Percentiles rank a stretch among this genome's conserved stretches.
Evolutionary conservation across 2,797 vertebrate genomes (phyloP).

Genomic region (Thripadectes ignobilis): DNA sequence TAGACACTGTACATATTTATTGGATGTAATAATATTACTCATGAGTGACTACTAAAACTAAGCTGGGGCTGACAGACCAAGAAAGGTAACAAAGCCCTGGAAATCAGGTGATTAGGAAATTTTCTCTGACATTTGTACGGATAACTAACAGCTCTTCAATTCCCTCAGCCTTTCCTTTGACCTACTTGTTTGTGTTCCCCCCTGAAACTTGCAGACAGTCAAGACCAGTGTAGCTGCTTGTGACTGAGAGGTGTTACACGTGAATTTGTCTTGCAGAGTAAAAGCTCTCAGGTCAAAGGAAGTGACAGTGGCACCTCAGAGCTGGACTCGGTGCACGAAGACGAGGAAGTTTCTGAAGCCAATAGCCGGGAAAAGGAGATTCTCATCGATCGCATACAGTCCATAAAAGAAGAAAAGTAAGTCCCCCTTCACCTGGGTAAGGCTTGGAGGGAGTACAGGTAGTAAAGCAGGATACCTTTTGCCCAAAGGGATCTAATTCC

Average conservation of each 20-base stretch:
- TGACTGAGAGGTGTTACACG: not conserved
- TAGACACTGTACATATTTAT: not conserved
- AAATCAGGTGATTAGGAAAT: not conserved
- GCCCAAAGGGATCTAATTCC: not conserved
- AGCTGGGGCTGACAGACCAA: not conserved
- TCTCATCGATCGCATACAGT: constrained; percentile 91
- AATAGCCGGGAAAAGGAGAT: constrained; percentile 85
- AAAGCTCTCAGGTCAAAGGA: constrained; percentile 60
- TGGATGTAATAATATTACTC: not conserved
- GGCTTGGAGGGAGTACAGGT: not conserved
- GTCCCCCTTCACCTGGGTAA: not conserved
- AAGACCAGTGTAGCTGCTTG: not conserved
- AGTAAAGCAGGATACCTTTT: not conserved
- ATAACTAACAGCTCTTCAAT: constrained; percentile 15
- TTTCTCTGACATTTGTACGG: not conserved
- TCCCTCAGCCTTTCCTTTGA: not conserved
- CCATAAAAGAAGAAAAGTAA: constrained; percentile 97
- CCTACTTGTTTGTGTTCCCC: not conserved
- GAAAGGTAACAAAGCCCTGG: not conserved
- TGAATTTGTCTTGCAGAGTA: constrained; percentile 65
- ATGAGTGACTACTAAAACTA: constrained; percentile 6
- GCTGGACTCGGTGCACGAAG: constrained; percentile 82
- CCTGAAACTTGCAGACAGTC: not conserved
- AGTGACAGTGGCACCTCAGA: constrained; percentile 40
- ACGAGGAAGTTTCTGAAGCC: constrained; percentile 82